Evolutionary conservation across 2,113 vertebrate species (phyloP).

Genomic region (Phalacrocorax aristotelis): DNA sequence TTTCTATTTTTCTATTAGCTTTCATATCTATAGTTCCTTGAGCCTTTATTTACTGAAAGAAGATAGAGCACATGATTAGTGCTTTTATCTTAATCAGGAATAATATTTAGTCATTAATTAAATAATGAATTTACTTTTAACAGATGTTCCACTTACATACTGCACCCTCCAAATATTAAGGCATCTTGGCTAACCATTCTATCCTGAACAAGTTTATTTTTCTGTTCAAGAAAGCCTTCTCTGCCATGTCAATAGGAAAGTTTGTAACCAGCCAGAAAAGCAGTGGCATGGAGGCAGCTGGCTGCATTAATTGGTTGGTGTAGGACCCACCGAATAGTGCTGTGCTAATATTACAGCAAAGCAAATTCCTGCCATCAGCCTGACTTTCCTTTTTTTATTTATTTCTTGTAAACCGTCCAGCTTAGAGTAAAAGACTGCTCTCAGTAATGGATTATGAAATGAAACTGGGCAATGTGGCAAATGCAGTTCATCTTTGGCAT

Average conservation of each 20-base stretch:
- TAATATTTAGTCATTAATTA: background rate
- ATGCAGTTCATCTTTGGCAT: background rate
- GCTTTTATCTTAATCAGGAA: background rate
- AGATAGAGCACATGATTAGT: background rate
- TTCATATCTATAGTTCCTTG: background rate
- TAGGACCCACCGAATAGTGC: background rate
- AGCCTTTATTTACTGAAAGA: background rate
- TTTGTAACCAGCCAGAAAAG: background rate
- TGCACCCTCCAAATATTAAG: background rate
- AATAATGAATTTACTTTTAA: background rate
- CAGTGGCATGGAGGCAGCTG: fast-evolving
- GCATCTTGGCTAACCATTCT: background rate
- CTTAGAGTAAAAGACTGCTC: background rate
- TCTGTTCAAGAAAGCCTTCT: background rate
- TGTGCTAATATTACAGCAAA: background rate
- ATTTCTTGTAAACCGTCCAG: background rate
- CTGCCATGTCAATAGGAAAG: background rate
- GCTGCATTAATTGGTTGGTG: background rate
- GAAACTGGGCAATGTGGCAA: background rate
- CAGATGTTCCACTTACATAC: background rate
- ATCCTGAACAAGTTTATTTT: background rate
- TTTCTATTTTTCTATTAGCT: background rate
- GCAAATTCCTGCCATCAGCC: background rate
- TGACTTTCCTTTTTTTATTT: background rate
- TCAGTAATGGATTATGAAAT: background rate